Base-by-base conservation (phyloP, 1,140 invertebrate species). In the Andrena cerasifolii region DNA sequence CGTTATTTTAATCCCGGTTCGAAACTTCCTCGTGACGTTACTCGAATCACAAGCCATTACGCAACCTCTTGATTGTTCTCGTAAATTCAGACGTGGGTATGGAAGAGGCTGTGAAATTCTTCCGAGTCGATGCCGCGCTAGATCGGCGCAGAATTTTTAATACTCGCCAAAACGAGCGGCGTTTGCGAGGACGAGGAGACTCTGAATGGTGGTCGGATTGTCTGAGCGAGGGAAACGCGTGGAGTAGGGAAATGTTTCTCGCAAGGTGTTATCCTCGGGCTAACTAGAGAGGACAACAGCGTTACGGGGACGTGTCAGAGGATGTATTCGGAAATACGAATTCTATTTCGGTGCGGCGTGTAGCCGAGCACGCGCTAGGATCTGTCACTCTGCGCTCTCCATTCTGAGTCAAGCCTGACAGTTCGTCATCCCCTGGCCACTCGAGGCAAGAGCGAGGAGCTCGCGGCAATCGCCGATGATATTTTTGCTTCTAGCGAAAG, bases 281-380 rank as follows among this genome's bases (percentile, higher is more conserved):
- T 7, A 12, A 16, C 43, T 10, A 31, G 16, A 16, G 24, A 51
- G 2, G 14, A 6, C 3, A 40, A 10, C 4, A 7, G 12, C 12
- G 61, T 43, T 28, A 31, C 24, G 6, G n/a, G 14, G 45, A 18
- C 36, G 28, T 53, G 43, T 36, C 36, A 54, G 33, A 26, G 24
- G n/a, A n/a, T n/a, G n/a, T 76, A 79, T 85, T 81, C 56, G 67
- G 53, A 81, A 81, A 84, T 72, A 70, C 71, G 43, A 45, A 59
- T 33, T 85, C 90, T 92, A 91, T 92, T 91, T 92, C 89, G 86
- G 87, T 86, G 83, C 80, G 78, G 68, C 86, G 88, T 89, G 88
- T 88, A 84, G 87, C 87, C 87, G 81, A 86, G 86, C 85, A 86
- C 86, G 85, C 88, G 85, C 86, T n/a, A n/a, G 87, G 87, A 88